These are phyloP conservation scores for Rhagologus leucostigma DNA, from an alignment of 2,113 vertebrate genomes.

Conservation along the genomic window DNA sequence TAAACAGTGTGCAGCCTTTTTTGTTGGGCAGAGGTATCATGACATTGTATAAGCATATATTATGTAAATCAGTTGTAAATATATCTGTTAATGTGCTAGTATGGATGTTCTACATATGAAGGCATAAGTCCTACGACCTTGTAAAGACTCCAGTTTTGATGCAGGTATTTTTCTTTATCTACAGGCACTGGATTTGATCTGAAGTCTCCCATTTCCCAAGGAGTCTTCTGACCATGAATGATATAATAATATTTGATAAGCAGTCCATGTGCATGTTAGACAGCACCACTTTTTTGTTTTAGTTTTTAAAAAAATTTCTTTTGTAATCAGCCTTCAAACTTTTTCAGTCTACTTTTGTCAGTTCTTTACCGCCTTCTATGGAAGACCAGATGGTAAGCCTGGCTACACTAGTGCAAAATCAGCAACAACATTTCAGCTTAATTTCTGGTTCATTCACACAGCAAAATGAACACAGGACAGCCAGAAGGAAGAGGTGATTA, in stretches of 20 bases:
- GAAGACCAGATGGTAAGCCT: not conserved
- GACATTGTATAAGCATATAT: not conserved
- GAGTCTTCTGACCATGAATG: not conserved
- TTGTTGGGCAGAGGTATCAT: not conserved
- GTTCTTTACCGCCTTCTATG: not conserved
- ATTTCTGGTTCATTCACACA: not conserved
- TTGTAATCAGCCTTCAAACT: not conserved
- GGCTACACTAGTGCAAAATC: not conserved
- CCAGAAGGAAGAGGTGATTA: not conserved
- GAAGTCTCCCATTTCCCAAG: not conserved
- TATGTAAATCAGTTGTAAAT: not conserved
- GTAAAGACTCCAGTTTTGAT: not conserved
- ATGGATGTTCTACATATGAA: not conserved
- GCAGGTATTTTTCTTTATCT: not conserved
- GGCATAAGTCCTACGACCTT: not conserved
- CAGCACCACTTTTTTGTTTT: not conserved
- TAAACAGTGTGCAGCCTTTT: not conserved
- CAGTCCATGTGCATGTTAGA: accelerated
- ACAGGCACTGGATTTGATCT: not conserved
- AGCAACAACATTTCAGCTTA: not conserved
- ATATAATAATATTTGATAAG: not conserved
- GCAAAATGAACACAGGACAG: not conserved
- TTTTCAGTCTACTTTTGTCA: not conserved
- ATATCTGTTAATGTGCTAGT: not conserved
- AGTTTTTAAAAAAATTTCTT: not conserved